Evolutionary conservation across 2,113 vertebrate species (phyloP).

Genomic region (Elanus axillaris): DNA sequence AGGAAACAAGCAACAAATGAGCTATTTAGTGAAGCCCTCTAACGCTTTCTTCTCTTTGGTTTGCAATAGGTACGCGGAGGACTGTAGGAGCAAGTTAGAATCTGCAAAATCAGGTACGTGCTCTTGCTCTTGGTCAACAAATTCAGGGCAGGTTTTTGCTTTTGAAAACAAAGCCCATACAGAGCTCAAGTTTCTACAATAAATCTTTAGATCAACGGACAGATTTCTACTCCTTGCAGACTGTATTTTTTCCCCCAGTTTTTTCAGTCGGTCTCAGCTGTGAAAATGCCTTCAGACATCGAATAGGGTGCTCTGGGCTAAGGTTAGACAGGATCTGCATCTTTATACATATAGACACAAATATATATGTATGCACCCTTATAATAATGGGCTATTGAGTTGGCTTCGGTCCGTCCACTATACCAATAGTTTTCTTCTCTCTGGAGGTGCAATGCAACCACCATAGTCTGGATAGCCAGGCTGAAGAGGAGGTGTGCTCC

Average conservation of each 20-base stretch:
- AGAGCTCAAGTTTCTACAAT: not conserved
- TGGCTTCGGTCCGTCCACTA: not conserved
- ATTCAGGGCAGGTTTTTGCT: not conserved
- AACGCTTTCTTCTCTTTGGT: accelerated
- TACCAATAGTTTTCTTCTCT: not conserved
- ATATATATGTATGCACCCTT: too few relatives aligned
- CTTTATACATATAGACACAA: too few relatives aligned
- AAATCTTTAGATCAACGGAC: not conserved
- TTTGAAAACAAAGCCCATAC: not conserved
- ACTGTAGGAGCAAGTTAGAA: not conserved
- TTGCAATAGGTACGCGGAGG: accelerated
- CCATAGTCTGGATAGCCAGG: too few relatives aligned
- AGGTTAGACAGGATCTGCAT: not conserved
- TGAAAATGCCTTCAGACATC: not conserved
- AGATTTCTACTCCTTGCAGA: not conserved
- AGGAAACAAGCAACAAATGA: not conserved
- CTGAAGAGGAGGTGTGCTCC: not conserved
- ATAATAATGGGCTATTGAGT: not conserved
- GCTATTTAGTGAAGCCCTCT: not conserved
- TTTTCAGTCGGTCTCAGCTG: not conserved
- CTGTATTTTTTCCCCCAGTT: accelerated
- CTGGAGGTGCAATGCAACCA: not conserved
- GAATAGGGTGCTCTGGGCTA: not conserved
- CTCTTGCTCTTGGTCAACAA: not conserved
- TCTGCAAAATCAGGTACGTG: not conserved